A percentile compares a stretch with the other conserved stretches of the same genome.
phyloP scores from a whole-genome alignment of 2,888 invertebrate genomes.

The Metacarcinus magister region DNA sequence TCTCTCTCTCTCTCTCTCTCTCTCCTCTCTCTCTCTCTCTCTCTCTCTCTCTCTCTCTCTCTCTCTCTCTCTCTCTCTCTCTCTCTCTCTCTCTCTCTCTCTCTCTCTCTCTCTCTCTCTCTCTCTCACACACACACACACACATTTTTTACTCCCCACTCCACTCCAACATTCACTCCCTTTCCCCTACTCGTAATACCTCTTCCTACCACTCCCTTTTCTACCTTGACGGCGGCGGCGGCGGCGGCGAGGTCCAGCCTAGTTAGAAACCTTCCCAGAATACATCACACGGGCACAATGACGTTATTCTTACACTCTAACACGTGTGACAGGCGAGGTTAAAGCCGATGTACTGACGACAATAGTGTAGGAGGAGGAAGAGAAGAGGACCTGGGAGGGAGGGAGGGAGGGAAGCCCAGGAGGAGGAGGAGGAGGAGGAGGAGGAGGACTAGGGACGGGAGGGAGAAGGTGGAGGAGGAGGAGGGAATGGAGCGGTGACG shows the following conservation, averaged over 20 bases:
- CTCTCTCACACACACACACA: not conserved
- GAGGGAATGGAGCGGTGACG: not conserved
- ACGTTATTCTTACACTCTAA: constrained; percentile 72
- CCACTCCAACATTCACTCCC: not conserved
- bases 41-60: constrained; percentile 42
- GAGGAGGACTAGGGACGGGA: not conserved
- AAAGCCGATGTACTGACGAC: constrained; percentile 70
- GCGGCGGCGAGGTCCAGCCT: not conserved
- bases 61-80: not conserved
- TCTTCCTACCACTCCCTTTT: not conserved
- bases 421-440: no score
- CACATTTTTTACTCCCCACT: no score
- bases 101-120: no score
- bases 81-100: not conserved
- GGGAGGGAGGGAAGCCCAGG: no score
- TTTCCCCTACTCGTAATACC: not conserved
- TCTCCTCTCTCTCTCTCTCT: not conserved
- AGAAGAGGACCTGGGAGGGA: not conserved
- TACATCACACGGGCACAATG: constrained; percentile 70
- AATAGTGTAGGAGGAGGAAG: constrained; percentile 44
- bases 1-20: not conserved
- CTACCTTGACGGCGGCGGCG: not conserved
- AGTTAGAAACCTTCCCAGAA: constrained; percentile 63
- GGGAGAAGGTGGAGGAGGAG: not conserved
- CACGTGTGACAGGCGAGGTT: constrained; percentile 70